Conservation (phyloP, 2,113 vertebrate genomes). For the Cyprinodon variegatus region DNA sequence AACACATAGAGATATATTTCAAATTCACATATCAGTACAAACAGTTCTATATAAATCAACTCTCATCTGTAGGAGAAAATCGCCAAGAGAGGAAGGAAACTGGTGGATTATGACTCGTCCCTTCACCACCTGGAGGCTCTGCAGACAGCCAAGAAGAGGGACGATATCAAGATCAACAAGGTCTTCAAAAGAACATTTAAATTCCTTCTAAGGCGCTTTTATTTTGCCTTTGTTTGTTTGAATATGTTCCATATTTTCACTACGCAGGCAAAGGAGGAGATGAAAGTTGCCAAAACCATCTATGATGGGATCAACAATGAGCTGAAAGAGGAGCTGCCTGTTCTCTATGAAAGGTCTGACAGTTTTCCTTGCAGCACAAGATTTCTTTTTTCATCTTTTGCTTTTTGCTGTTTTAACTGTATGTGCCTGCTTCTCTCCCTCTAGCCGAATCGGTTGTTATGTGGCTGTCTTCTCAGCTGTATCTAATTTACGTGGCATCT, state of each 20-base stretch:
- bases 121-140: constrained; percentile 89
- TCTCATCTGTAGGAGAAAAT: constrained; percentile 84
- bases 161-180: constrained; percentile 90
- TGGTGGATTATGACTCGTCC: constrained; percentile 92
- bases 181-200: constrained; percentile 57
- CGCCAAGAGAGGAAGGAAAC: constrained; percentile 89
- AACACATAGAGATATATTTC: neutral
- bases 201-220: neutral
- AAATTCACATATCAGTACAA: neutral
- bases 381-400: neutral
- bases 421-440: constrained; percentile 10
- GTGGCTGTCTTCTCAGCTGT: constrained; percentile 90
- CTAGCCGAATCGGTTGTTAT: constrained; percentile 93
- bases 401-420: neutral
- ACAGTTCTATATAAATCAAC: neutral
- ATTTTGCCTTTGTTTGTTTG: neutral
- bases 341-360: constrained; percentile 84
- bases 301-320: constrained; percentile 91
- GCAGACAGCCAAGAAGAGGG: constrained; percentile 90
- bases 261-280: constrained; percentile 89
- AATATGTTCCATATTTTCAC: neutral
- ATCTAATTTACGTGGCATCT: constrained; percentile 87
- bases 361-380: no score
- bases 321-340: constrained; percentile 88
- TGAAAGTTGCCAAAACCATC: constrained; percentile 81